Base-by-base conservation (phyloP, 2,888 invertebrate species). In the Protula sp. region DNA sequence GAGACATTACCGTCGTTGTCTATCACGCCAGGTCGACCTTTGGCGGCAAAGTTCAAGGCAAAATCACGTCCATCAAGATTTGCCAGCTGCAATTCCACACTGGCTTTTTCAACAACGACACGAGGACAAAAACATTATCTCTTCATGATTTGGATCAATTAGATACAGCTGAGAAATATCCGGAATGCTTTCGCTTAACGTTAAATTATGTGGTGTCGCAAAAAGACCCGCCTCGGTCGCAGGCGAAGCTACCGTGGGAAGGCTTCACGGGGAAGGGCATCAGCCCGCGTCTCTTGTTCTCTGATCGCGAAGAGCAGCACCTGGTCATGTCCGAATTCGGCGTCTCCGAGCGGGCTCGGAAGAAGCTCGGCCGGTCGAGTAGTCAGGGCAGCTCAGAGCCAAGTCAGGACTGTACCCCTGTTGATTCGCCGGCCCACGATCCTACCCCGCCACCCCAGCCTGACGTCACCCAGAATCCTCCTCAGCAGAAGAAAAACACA, bases 81-180 rank as follows among this genome's bases (percentile, higher is more conserved):
- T 88, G 92, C 56, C 89, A 92, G 71, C 82, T 94, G 48, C 91
- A 92, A 82, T 88, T 95, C 73, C 91, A 95, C 79, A 90, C 94
- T 4, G 94, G 94, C 54, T 93, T 89, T 79, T 86, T 94, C 61
- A 83, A 86, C 0, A 85, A 87, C 68, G 87, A 87, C 65, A 89
- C 90, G 72, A 90, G 88, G 52, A 85, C 86, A n/a, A 81, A 93
- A 57, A 87, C 86, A 62, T 91, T 89, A 72, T 86, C 85, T 57
- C 87, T 86, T 86, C 86, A 69, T 67, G 79, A 80, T 47, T 65
- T 80, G 48, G 80, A 80, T 61, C 74, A 74, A 62, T 59, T 77
- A 30, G 80, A 80, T 61, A 72, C 75, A 3, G 65, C 74, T 28
- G 80, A 80, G 58, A 80, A 80, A 58, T 79, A 79, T 62, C 77